A percentile compares a stretch with the other conserved stretches of the same genome.
Conservation (phyloP, 2,113 vertebrate genomes). For the Zosterops borbonicus region DNA sequence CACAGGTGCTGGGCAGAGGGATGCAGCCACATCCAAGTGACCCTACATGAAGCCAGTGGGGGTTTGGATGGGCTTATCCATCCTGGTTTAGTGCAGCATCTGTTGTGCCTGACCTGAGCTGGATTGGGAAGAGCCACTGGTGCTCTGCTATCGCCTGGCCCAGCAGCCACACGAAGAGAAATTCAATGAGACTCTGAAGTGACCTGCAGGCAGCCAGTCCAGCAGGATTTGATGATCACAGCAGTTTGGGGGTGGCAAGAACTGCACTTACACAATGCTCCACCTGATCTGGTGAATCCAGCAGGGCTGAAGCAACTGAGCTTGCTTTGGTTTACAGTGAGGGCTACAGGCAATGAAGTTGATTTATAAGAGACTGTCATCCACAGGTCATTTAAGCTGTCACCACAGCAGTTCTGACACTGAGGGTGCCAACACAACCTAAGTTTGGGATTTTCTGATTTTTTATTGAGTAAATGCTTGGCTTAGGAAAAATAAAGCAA, state of each 20-base stretch:
- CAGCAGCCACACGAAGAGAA: neutral
- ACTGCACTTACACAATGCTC: fast-evolving
- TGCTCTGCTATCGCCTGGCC: neutral
- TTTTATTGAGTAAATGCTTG: neutral
- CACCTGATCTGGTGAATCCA: neutral
- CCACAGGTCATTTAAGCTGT: neutral
- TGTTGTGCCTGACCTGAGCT: neutral
- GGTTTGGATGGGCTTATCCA: neutral
- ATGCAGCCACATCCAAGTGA: neutral
- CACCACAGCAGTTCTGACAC: neutral
- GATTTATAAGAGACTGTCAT: neutral
- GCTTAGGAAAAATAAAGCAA: neutral
- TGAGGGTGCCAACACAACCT: neutral
- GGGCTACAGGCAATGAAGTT: neutral
- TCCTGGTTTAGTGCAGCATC: neutral
- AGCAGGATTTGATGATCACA: neutral
- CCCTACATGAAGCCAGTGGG: too few species aligned
- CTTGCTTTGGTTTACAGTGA: neutral
- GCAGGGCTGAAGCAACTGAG: neutral
- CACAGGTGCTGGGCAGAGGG: neutral
- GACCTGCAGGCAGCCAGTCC: neutral
- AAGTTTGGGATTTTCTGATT: neutral
- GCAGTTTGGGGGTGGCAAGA: neutral
- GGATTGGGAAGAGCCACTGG: neutral
- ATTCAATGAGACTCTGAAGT: neutral